Evolutionary conservation across 2,113 vertebrate species (phyloP).

Genomic region (Atrichornis clamosus): DNA sequence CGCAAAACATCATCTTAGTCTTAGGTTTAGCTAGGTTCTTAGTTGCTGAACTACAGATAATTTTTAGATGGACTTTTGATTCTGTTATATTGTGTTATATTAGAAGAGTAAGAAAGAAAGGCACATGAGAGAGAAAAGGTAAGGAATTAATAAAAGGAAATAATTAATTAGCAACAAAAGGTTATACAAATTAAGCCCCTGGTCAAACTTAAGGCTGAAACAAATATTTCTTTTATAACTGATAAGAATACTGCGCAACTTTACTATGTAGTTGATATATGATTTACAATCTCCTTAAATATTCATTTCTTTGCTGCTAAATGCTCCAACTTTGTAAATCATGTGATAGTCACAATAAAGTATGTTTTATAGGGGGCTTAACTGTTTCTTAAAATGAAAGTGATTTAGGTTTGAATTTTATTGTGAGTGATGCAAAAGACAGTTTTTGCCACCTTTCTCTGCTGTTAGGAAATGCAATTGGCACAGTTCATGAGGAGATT

Average conservation of each 20-base stretch:
- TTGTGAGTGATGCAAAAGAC: conserved; percentile 21
- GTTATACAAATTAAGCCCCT: background rate
- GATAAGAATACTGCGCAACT: background rate
- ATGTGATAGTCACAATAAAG: background rate
- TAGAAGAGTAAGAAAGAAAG: background rate
- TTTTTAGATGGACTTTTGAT: background rate
- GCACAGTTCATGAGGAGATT: conserved; percentile 18
- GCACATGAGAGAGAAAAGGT: background rate
- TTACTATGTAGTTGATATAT: background rate
- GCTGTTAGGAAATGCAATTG: conserved; percentile 53
- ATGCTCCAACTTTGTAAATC: background rate
- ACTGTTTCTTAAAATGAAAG: background rate
- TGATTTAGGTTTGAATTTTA: conserved; percentile 25
- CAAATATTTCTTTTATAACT: background rate
- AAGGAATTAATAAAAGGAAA: background rate
- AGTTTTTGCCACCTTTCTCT: conserved; percentile 36
- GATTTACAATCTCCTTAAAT: background rate
- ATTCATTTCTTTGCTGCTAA: conserved; percentile 24
- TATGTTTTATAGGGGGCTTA: background rate
- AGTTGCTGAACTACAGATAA: background rate
- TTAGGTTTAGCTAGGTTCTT: background rate
- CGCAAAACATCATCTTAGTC: background rate
- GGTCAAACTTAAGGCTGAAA: background rate
- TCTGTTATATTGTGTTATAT: background rate
- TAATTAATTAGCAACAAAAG: background rate